Conservation (phyloP, 2,888 invertebrate species). For the Mythimna vitellina region DNA sequence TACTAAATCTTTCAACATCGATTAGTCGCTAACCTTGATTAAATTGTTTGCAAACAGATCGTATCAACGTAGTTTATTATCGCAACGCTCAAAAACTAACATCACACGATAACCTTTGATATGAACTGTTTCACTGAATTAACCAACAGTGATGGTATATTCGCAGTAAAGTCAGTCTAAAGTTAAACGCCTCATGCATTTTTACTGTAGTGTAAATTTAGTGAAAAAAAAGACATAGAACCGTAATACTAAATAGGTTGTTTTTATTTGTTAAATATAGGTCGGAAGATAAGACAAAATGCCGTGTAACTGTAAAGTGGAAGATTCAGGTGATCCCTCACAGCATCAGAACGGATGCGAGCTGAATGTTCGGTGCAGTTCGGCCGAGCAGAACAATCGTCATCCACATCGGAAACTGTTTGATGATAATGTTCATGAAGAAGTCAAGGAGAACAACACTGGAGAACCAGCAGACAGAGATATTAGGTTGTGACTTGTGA, state of each 20-base stretch:
- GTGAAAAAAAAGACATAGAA: background rate
- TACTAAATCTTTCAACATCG: constrained; percentile 48
- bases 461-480: constrained; percentile 65
- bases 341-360: constrained; percentile 72
- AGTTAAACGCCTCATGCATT: constrained; percentile 5
- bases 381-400: constrained; percentile 62
- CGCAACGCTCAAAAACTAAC: constrained; percentile 45
- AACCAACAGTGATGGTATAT: constrained; percentile 19
- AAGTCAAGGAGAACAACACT: constrained; percentile 42
- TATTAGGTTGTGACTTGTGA: constrained; percentile 77
- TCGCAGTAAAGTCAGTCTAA: background rate
- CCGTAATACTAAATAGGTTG: background rate
- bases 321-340: constrained; percentile 56
- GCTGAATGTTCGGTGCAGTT: constrained; percentile 53
- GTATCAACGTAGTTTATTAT: constrained; percentile 54
- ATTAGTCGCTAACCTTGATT: constrained; percentile 59
- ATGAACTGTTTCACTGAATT: constrained; percentile 30
- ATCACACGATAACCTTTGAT: constrained; percentile 55
- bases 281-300: constrained; percentile 60
- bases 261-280: constrained; percentile 31
- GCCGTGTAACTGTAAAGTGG: constrained; percentile 77
- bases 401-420: constrained; percentile 78
- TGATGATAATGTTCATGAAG: constrained; percentile 68
- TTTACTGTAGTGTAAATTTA: background rate
- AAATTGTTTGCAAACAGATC: constrained; percentile 68